Evolutionary conservation across 2,888 invertebrate genomes (phyloP).

Genomic region (Athrips mouffetella): DNA sequence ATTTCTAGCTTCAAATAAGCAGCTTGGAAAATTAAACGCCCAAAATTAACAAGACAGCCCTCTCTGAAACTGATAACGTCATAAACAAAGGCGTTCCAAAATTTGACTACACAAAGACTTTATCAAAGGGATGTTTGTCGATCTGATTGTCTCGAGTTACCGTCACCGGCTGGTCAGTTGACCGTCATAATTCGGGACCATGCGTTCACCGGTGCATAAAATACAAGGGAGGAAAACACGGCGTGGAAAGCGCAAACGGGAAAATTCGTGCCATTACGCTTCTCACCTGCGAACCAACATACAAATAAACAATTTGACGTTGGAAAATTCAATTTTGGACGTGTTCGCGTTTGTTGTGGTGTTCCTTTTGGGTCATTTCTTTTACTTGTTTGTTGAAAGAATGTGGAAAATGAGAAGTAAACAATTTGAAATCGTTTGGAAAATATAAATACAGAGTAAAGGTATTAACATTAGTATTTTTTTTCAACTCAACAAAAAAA

Average conservation of each 20-base stretch:
- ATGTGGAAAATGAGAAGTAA: neutral
- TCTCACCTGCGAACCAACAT: conserved; percentile 52
- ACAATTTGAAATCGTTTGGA: too few species aligned
- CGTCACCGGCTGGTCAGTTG: conserved; percentile 64
- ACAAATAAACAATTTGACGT: conserved; percentile 10
- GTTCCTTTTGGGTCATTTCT: neutral
- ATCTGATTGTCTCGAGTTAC: conserved; percentile 64
- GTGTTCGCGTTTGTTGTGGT: neutral
- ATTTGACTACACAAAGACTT: conserved; percentile 44
- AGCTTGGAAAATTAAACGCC: too few species aligned
- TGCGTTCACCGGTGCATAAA: conserved; percentile 71
- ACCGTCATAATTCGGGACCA: conserved; percentile 72
- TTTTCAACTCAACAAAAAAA: too few species aligned
- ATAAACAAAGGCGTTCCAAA: conserved; percentile 24
- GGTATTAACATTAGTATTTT: too few species aligned
- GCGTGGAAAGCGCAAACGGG: conserved; percentile 58
- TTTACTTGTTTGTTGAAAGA: neutral
- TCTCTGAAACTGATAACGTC: conserved; percentile 12
- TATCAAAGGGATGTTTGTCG: conserved; percentile 66
- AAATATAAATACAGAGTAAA: too few species aligned
- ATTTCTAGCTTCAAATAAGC: too few species aligned
- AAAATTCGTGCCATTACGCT: conserved; percentile 63
- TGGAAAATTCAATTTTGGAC: conserved; percentile 16
- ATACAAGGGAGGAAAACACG: conserved; percentile 48
- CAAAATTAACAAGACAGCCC: too few species aligned